Percentiles rank a stretch among this genome's conserved stretches.
Evolutionary conservation across 2,888 invertebrate species (phyloP).

Genomic region (Melitaea athalia): DNA sequence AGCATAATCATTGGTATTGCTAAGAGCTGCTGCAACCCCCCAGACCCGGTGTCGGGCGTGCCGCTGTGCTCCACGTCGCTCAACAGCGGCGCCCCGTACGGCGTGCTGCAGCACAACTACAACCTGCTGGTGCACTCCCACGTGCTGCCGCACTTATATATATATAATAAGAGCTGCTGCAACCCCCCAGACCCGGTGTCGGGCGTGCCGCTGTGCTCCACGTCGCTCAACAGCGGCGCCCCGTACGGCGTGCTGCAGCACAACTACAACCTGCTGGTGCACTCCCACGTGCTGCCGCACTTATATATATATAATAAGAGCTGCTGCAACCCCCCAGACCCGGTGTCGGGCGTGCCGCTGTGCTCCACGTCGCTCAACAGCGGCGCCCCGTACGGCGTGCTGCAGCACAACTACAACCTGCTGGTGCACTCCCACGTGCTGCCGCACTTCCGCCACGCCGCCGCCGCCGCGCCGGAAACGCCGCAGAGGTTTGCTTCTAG

Average conservation of each 20-base stretch:
- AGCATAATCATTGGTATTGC: too few relatives aligned
- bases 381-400: slow-evolving; percentile 80
- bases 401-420: slow-evolving; percentile 89
- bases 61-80: slow-evolving; percentile 85
- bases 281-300: slow-evolving; percentile 88
- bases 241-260: slow-evolving; percentile 83
- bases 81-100: slow-evolving; percentile 80
- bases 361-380: slow-evolving; percentile 83
- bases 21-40: too few relatives aligned
- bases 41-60: slow-evolving; percentile 88
- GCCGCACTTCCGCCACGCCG: slow-evolving; percentile 81
- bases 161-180: too few relatives aligned
- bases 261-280: slow-evolving; percentile 90
- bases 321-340: slow-evolving; percentile 73
- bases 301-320: slow-evolving; percentile 46
- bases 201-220: slow-evolving; percentile 88
- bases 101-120: slow-evolving; percentile 86
- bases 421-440: slow-evolving; percentile 89
- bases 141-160: slow-evolving; percentile 86
- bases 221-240: slow-evolving; percentile 81
- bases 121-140: slow-evolving; percentile 89
- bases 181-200: slow-evolving; percentile 85
- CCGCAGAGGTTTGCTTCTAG: slow-evolving; percentile 68
- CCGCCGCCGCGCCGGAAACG: slow-evolving; percentile 63
- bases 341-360: slow-evolving; percentile 88